Evolutionary conservation across 2,113 vertebrate genomes (phyloP).

Genomic region (Clarias macrocephalus): DNA sequence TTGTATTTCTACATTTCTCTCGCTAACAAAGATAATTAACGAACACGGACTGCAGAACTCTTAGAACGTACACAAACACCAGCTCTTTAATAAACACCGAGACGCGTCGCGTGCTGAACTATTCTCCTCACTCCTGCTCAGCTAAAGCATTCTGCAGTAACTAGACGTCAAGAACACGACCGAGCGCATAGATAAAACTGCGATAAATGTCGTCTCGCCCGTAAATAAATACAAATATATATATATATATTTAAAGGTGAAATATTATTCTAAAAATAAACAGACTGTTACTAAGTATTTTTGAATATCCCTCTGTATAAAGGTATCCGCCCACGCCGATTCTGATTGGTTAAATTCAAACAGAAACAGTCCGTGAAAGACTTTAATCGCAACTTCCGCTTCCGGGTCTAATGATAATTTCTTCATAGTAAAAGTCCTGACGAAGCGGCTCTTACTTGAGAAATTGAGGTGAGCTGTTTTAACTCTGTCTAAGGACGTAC

Average conservation of each 20-base stretch:
- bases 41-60: background rate
- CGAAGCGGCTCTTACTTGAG: background rate
- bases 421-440: background rate
- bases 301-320: background rate
- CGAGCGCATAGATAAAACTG: background rate
- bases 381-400: background rate
- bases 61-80: background rate
- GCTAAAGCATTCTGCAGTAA: background rate
- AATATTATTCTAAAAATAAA: background rate
- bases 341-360: slow-evolving; percentile 55
- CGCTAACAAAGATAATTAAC: background rate
- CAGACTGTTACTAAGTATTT: background rate
- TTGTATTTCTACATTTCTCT: background rate
- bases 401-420: background rate
- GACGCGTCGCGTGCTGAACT: background rate
- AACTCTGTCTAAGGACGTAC: too few species aligned
- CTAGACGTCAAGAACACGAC: background rate
- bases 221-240: background rate
- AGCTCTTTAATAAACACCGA: background rate
- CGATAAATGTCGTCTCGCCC: background rate
- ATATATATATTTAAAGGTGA: too few species aligned
- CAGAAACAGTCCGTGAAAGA: slow-evolving; percentile 1
- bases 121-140: background rate
- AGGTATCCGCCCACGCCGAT: background rate
- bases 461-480: too few species aligned